Evolutionary conservation across 2,113 vertebrate species (phyloP).

Genomic region (Paraplagusia blochii): DNA sequence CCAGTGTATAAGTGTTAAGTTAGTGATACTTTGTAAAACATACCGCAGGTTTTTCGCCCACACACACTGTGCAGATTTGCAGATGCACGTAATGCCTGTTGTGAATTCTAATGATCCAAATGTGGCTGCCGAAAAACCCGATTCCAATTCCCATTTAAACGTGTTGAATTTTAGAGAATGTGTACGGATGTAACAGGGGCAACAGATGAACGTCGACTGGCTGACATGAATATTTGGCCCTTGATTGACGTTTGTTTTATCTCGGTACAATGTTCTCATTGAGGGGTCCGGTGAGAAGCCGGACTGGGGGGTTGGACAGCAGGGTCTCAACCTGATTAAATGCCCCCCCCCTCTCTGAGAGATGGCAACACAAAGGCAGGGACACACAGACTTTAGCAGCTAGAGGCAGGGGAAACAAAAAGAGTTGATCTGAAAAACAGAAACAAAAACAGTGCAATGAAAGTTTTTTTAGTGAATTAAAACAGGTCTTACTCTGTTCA

Average conservation of each 20-base stretch:
- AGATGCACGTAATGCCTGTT: conserved; percentile 12
- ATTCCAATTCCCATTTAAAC: conserved; percentile 25
- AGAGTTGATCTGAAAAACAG: conserved; percentile 12
- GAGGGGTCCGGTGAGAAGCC: conserved; percentile 38
- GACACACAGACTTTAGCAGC: conserved; percentile 34
- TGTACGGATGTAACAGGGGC: conserved; percentile 1
- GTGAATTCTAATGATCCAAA: neutral
- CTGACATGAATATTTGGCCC: conserved; percentile 34
- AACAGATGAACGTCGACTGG: conserved; percentile 17
- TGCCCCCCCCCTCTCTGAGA: conserved; percentile 26
- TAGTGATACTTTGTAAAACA: too few relatives aligned
- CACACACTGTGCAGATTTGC: neutral
- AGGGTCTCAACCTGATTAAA: conserved; percentile 57
- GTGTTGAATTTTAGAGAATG: conserved; percentile 22
- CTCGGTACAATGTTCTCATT: conserved; percentile 55
- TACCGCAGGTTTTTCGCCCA: neutral
- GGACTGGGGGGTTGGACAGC: conserved; percentile 15
- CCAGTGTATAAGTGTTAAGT: too few relatives aligned
- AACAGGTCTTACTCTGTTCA: neutral
- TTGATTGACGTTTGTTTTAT: conserved; percentile 67
- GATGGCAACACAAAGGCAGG: conserved; percentile 45
- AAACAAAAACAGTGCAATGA: conserved; percentile 11
- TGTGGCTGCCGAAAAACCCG: conserved; percentile 6
- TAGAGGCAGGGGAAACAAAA: conserved; percentile 22
- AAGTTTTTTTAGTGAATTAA: too few relatives aligned